Base-by-base conservation (phyloP, 2,888 invertebrate genomes). In the Polymixis flavicincta region DNA sequence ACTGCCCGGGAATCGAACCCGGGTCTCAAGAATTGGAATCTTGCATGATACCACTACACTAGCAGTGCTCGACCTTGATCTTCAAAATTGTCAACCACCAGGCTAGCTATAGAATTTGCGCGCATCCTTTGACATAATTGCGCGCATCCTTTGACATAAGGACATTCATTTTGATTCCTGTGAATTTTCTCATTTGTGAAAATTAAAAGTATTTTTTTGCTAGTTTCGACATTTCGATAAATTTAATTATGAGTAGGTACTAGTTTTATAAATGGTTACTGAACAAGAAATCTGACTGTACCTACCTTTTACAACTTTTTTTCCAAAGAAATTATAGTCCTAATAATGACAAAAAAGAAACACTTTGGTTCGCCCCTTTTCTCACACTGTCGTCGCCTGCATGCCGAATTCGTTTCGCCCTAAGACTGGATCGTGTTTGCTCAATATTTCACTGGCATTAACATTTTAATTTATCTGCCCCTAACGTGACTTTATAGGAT, bases 21-120 rank as follows among this genome's bases (percentile, higher is more conserved):
- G 98, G 98, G 98, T 98, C 98, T 98, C 98, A 98, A 98, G 98
- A 98, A 98, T 98, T 98, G 98, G 98, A 98, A 98, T 98, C 98
- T 98, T 98, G 98, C 98, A 98, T 98, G 98, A 98, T 98, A 98
- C 98, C 98, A 98, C 98, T 98, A 98, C 98, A 98, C 98, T 98
- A 98, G 98, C 98, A 98, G 98, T 98, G 98, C 98, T 95, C 72
- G 59, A 3, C 78, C 60, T 63, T 67, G 67, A 0, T 0, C 1
- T 0, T n/a, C 55, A 19, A 78, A 84, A 85, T 63, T 71, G 25
- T 22, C 1, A 8, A 65, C 0, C 0, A 32, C 22, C 2, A 37
- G 45, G 37, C 32, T 42, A 54, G 48, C 19, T 22, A 13, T 7
- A 2, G 14, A 3, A 59, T 70, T 67, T 50, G 63, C 14, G n/a